A percentile compares a stretch with the other conserved stretches of the same genome.
Conservation (phyloP, 2,113 vertebrate genomes). For the Caranx ignobilis region DNA sequence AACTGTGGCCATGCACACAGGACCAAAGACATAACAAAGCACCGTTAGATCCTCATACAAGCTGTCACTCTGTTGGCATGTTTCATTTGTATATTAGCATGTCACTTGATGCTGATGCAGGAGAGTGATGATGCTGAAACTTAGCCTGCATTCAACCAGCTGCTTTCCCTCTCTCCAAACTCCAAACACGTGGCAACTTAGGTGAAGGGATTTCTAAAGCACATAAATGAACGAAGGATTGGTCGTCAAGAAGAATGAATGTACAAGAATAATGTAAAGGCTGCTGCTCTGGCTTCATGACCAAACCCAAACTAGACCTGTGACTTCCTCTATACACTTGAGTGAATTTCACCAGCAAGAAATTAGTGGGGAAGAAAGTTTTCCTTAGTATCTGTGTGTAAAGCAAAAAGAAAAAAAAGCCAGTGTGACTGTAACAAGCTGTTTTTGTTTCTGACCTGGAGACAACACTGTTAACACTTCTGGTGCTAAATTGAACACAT, state of each 20-base stretch:
- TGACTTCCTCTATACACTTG: not conserved
- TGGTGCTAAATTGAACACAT: slow-evolving; percentile 26
- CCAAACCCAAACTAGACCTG: slow-evolving; percentile 15
- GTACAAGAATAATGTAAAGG: slow-evolving; percentile 9
- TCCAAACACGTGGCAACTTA: not conserved
- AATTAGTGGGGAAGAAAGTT: not conserved
- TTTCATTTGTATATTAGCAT: slow-evolving; percentile 31
- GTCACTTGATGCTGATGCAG: slow-evolving; percentile 13
- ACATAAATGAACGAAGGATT: not conserved
- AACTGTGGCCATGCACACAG: slow-evolving; percentile 66
- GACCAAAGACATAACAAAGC: slow-evolving; percentile 77
- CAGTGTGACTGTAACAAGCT: slow-evolving; percentile 8
- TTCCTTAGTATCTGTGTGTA: not conserved
- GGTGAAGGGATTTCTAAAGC: slow-evolving; percentile 25
- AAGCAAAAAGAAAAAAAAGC: slow-evolving; percentile 1
- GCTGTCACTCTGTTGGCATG: slow-evolving; percentile 38
- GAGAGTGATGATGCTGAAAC: slow-evolving; percentile 4
- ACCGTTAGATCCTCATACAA: slow-evolving; percentile 55
- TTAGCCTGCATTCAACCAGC: not conserved
- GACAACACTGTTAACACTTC: not conserved
- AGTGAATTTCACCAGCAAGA: not conserved
- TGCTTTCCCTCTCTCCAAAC: slow-evolving; percentile 25
- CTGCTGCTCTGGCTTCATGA: not conserved
- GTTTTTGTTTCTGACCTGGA: slow-evolving; percentile 5
- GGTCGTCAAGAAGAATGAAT: slow-evolving; percentile 12